Percentiles rank a stretch among this genome's conserved stretches.
phyloP scores from a whole-genome alignment of 2,113 vertebrate genomes.

The Rhinolophus ferrumequinum region DNA sequence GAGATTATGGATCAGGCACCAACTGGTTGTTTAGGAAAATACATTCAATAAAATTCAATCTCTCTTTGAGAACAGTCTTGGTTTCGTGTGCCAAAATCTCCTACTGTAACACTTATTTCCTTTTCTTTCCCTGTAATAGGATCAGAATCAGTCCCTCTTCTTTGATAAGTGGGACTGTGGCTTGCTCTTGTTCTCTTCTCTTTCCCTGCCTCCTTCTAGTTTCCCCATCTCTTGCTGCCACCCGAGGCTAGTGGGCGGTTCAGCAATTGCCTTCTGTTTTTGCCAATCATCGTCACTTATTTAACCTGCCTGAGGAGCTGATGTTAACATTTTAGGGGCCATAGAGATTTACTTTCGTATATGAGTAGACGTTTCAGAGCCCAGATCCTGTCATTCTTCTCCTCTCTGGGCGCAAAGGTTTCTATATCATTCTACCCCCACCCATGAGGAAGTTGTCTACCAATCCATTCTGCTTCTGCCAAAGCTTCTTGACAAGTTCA shows the following conservation, averaged over 20 bases:
- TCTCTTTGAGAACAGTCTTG: not conserved
- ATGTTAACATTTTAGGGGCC: not conserved
- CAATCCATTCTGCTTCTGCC: conserved; percentile 17
- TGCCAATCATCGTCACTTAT: not conserved
- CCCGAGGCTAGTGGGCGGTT: not conserved
- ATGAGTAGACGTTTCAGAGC: not conserved
- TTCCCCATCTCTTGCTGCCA: not conserved
- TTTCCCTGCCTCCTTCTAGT: not conserved
- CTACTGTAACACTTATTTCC: not conserved
- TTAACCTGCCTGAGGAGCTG: not conserved
- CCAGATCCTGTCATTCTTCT: not conserved
- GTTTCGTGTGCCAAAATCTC: not conserved
- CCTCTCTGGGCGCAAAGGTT: not conserved
- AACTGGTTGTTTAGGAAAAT: conserved; percentile 5
- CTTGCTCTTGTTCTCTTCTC: not conserved
- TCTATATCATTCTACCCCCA: not conserved
- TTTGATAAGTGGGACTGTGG: not conserved
- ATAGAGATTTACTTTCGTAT: not conserved
- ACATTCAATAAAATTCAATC: not conserved
- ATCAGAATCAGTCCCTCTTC: not conserved
- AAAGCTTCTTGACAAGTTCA: conserved; percentile 40
- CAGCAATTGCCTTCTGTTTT: not conserved
- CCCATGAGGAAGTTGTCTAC: conserved; percentile 21
- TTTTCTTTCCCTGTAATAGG: not conserved
- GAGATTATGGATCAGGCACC: not conserved